phyloP scores from a whole-genome alignment of 2,797 vertebrate genomes.

The Choloepus didactylus region DNA sequence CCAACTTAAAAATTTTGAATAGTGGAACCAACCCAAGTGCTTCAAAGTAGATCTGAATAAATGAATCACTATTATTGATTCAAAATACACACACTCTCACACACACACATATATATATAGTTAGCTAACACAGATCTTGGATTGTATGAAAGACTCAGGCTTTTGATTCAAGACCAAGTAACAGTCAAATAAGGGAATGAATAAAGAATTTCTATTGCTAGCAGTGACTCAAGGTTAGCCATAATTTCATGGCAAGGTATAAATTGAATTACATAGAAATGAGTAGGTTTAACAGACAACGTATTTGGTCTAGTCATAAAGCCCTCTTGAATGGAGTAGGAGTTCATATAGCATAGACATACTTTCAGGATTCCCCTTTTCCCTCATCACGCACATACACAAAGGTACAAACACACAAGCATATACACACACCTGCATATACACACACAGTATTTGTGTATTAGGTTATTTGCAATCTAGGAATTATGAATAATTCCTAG shows the following conservation, averaged over 20 bases:
- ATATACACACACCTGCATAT: not conserved
- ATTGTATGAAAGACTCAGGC: constrained; percentile 34
- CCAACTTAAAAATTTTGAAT: constrained; percentile 35
- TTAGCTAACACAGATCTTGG: not conserved
- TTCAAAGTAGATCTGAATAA: constrained; percentile 34
- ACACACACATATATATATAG: not conserved
- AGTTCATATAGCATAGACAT: not conserved
- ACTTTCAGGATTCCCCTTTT: not conserved
- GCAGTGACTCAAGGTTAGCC: constrained; percentile 35
- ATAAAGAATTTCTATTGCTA: constrained; percentile 40
- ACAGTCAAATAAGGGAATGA: constrained; percentile 7
- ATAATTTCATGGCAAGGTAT: not conserved
- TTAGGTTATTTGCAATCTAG: not conserved
- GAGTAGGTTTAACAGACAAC: not conserved
- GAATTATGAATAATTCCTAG: constrained; percentile 6
- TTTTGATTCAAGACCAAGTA: constrained; percentile 39
- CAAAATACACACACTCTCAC: not conserved
- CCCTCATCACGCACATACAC: not conserved
- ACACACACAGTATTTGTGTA: not conserved
- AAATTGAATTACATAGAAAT: constrained; percentile 43
- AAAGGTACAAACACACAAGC: not conserved
- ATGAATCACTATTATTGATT: constrained; percentile 41
- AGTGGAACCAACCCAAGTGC: constrained; percentile 20
- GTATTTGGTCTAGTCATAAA: not conserved
- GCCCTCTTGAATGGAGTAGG: not conserved